Evolutionary conservation across 2,797 vertebrate species (phyloP), one percentile per base, ranked within the genome.

Genomic region (Todus mexicanus): DNA sequence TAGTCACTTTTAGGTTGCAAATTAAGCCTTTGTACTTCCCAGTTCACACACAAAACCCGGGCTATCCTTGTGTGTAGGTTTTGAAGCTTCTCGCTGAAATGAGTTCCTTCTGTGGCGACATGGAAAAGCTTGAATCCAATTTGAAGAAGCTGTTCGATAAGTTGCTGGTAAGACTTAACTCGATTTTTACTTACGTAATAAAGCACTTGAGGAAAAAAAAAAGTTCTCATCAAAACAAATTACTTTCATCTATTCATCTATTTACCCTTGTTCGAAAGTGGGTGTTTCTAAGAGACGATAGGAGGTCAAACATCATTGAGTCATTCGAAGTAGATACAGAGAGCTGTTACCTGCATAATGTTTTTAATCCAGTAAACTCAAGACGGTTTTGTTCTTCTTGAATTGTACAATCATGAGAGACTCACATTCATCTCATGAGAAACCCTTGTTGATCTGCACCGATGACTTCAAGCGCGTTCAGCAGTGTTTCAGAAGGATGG

Each of bases 101-200:
- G 99, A 99, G 99, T 97, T 98, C 99, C 1, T 99, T 98, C 97
- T 99, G 99, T 96, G 99, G 99, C 8, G 99, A 99, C 94, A 99
- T 99, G 99, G 99, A 99, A 65, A 99, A 99, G 94, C 98, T 99
- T 91, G 99, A 99, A 97, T 97, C 98, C 93, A 99, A 99, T 96
- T 98, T 99, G 96, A 99, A 98, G 97, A 99, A 99, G 96, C 97
- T 99, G 85, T 99, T 99, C 93, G 98, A 98, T 95, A 99, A 99
- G 95, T 98, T 99, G 87, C 90, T 99, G 99, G 99, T 99, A 98
- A 98, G 98, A 95, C 7, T n/a, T 60, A 38, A 35, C 33, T 71
- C 10, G 42, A 2, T 59, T 77, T 93, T 73, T 56, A 53, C 27
- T 88, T 4, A 22, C 25, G n/a, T n/a, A n/a, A 3, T 56, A 63